A percentile compares a stretch with the other conserved stretches of the same genome.
Evolutionary conservation across 2,797 vertebrate genomes (phyloP).

Genomic region (Phataginus tetradactyla): DNA sequence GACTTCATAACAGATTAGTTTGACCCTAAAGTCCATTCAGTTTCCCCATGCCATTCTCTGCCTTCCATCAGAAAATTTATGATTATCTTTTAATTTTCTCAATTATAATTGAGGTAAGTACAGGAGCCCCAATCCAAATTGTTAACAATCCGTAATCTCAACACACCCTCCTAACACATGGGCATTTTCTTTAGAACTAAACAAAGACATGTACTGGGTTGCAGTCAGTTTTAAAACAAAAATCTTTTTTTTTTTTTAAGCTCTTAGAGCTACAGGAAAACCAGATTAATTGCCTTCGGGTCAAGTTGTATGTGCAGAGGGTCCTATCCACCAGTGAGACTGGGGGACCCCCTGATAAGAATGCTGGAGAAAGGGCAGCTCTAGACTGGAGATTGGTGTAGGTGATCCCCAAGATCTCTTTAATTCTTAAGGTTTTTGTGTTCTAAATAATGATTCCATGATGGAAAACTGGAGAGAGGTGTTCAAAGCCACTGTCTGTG

Average conservation of each 20-base stretch:
- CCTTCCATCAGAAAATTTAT: not conserved
- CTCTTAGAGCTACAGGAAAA: not conserved
- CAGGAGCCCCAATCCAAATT: not conserved
- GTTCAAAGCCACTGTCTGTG: not conserved
- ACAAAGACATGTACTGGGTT: not conserved
- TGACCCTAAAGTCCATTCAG: not conserved
- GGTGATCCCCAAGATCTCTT: not conserved
- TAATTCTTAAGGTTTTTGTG: not conserved
- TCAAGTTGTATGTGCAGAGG: not conserved
- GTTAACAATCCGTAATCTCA: not conserved
- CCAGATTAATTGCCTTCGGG: not conserved
- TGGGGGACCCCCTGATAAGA: not conserved
- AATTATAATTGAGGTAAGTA: not conserved
- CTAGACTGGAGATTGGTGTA: not conserved
- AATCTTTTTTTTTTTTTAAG: not conserved
- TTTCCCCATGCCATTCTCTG: not conserved
- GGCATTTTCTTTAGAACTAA: constrained; percentile 9
- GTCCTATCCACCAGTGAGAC: not conserved
- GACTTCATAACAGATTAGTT: not conserved
- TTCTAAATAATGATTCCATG: not conserved
- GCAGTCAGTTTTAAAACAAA: not conserved
- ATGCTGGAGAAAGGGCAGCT: not conserved
- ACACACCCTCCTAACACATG: not conserved
- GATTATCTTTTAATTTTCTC: not conserved
- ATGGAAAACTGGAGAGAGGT: not conserved